Evolutionary conservation across 2,888 invertebrate species (phyloP).

Genomic region (Lutraria lutraria): DNA sequence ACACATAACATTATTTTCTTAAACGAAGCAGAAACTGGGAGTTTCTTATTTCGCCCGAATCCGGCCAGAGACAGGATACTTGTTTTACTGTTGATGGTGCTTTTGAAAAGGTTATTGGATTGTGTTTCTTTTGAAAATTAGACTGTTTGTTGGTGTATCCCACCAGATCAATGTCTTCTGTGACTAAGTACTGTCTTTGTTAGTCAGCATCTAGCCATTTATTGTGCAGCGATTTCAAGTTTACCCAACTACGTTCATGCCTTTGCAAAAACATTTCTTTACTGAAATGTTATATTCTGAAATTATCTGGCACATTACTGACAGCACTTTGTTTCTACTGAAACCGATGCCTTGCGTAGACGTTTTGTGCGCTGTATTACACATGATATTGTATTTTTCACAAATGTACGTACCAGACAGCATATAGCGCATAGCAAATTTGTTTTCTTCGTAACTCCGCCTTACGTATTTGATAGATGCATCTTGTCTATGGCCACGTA

Average conservation of each 20-base stretch:
- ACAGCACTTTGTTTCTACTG: too few species aligned
- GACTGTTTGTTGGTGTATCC: not conserved
- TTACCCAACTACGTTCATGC: too few species aligned
- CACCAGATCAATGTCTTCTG: too few species aligned
- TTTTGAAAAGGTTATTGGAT: not conserved
- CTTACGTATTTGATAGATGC: not conserved
- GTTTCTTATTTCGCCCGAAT: not conserved
- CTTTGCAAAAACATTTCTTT: too few species aligned
- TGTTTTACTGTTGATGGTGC: not conserved
- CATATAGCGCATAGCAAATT: not conserved
- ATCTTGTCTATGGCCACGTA: not conserved
- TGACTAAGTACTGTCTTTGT: too few species aligned
- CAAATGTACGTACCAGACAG: not conserved
- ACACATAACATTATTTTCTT: constrained; percentile 22
- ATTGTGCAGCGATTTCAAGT: too few species aligned
- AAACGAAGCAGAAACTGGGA: not conserved
- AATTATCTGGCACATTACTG: not conserved
- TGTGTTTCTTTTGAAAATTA: not conserved
- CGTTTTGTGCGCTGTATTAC: not conserved
- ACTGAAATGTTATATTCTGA: not conserved
- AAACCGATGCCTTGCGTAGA: not conserved
- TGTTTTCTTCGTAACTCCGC: not conserved
- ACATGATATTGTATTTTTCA: not conserved
- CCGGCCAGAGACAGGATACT: not conserved
- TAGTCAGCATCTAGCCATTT: too few species aligned